A percentile compares a stretch with the other conserved stretches of the same genome.
These are phyloP conservation scores for Tetragonisca angustula DNA, from an alignment of 2,888 invertebrate species.

Conservation along the genomic window DNA sequence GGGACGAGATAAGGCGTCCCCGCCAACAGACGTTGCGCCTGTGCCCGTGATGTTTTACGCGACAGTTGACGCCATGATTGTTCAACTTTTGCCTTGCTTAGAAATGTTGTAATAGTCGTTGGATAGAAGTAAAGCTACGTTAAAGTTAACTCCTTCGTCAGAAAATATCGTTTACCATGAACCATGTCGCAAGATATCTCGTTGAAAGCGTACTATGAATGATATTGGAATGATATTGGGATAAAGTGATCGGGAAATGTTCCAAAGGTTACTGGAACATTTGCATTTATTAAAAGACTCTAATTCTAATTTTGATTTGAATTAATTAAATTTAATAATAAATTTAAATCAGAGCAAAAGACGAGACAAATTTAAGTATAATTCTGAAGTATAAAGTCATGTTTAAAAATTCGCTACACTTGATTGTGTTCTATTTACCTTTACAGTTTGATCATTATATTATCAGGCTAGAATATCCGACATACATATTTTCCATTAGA, in stretches of 20 bases:
- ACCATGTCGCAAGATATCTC: too few relatives aligned
- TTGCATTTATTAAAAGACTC: neutral
- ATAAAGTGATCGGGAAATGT: neutral
- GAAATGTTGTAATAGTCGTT: neutral
- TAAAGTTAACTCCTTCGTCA: neutral
- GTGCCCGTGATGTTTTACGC: neutral
- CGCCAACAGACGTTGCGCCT: slow-evolving; percentile 39
- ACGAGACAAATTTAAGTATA: too few relatives aligned
- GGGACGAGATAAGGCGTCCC: slow-evolving; percentile 57
- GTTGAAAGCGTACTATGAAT: too few relatives aligned
- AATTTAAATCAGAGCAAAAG: neutral
- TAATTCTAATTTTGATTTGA: too few relatives aligned
- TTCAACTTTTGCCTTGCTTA: neutral
- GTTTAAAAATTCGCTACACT: too few relatives aligned
- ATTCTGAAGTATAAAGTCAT: too few relatives aligned
- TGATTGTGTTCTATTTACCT: too few relatives aligned
- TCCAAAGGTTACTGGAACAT: neutral
- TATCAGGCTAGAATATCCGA: too few relatives aligned
- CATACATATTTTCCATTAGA: too few relatives aligned
- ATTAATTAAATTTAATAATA: neutral
- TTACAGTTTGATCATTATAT: too few relatives aligned
- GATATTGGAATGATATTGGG: too few relatives aligned
- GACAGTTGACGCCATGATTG: slow-evolving; percentile 19
- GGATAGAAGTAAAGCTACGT: neutral
- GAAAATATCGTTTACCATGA: too few relatives aligned